Evolutionary conservation across 30 jellyfish, hydroid and myxozoan species (phyloP).

Genomic region (Aurelia sp.): DNA sequence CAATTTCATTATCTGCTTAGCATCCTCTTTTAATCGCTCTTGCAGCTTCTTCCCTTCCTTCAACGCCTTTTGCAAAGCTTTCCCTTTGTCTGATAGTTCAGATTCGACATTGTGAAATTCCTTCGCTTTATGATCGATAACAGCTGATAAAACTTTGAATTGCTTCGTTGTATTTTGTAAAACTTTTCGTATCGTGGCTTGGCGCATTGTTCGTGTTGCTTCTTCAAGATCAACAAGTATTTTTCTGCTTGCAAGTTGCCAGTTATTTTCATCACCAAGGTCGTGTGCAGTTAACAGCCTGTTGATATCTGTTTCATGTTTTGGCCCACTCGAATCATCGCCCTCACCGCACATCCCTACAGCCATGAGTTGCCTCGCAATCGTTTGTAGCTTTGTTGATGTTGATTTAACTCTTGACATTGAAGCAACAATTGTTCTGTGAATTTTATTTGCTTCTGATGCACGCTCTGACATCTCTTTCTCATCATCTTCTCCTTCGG

Average conservation of each 20-base stretch:
- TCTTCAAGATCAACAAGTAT: constrained; percentile 49
- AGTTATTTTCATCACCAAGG: constrained; percentile 33
- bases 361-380: constrained; percentile 28
- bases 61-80: constrained; percentile 35
- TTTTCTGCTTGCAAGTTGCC: constrained; percentile 59
- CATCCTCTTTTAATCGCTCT: constrained; percentile 11
- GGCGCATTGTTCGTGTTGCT: constrained; percentile 34
- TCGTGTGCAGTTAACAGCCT: constrained; percentile 51
- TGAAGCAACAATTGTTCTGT: constrained; percentile 16
- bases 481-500: constrained; percentile 12
- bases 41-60: constrained; percentile 5
- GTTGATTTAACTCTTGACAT: constrained; percentile 13
- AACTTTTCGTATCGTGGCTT: constrained; percentile 22
- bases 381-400: constrained; percentile 17
- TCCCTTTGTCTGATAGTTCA: constrained; percentile 34
- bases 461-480: constrained; percentile 7
- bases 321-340: background rate
- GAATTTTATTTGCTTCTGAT: constrained; percentile 8
- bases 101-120: constrained; percentile 49
- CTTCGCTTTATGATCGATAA: constrained; percentile 30
- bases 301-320: background rate
- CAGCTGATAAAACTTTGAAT: constrained; percentile 44
- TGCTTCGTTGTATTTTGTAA: constrained; percentile 46
- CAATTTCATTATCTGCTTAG: background rate
- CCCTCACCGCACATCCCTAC: background rate